These are phyloP conservation scores for Lasiurus cinereus DNA, from an alignment of 2,113 vertebrate genomes.

Conservation along the genomic window DNA sequence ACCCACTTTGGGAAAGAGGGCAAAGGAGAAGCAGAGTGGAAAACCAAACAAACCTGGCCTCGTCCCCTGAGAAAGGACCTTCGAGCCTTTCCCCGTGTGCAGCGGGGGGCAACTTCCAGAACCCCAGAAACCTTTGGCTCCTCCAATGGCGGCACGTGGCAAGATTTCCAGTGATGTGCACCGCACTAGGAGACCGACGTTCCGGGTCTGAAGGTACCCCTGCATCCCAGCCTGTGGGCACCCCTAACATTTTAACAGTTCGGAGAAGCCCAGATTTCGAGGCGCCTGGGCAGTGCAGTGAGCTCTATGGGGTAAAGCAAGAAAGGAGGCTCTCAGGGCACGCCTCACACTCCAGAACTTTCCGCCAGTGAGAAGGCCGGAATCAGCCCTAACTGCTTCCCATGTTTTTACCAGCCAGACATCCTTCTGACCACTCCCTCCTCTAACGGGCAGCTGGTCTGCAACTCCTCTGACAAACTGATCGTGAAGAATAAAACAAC, in stretches of 20 bases:
- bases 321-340: neutral
- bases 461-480: neutral
- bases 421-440: neutral
- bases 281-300: neutral
- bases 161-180: neutral
- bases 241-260: neutral
- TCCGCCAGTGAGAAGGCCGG: neutral
- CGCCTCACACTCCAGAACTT: neutral
- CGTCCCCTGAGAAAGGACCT: neutral
- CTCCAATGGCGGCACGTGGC: neutral
- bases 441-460: neutral
- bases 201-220: neutral
- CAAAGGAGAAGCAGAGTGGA: conserved; percentile 48
- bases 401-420: neutral
- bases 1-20: conserved; percentile 60
- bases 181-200: neutral
- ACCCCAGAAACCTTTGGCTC: neutral
- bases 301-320: neutral
- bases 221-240: neutral
- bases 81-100: neutral
- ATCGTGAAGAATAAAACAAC: neutral
- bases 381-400: neutral
- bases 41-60: neutral
- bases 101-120: neutral
- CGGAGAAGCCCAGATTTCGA: neutral